Evolutionary conservation across 1,140 invertebrate species (phyloP), one percentile per base, ranked within the genome.

Genomic region (Octopus sinensis): DNA sequence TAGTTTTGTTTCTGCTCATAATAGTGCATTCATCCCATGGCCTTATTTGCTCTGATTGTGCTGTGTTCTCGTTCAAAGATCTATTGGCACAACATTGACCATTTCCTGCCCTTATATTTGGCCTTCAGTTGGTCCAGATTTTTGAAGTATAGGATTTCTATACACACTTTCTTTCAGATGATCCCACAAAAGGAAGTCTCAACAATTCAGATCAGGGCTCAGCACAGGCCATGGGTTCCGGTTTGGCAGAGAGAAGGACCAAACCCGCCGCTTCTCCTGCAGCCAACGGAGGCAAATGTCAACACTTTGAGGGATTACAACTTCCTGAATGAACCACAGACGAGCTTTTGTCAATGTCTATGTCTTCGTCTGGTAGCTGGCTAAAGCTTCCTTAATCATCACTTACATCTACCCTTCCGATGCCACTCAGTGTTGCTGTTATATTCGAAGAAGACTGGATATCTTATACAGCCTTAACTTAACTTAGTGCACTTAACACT

Each of bases 61-160:
- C 68, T 73, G 68, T 73, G 13, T 73, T n/a, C 30, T 73, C 17
- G 68, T 73, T 6, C 13, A n/a, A 62, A 62, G 68, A 17, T 73
- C 30, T 23, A 13, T 23, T 73, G 30, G 17, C 13, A 73, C 68
- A 73, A 23, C 68, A 73, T 23, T 6, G 30, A 73, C 68, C 68
- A 13, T 73, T 13, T 73, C 68, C 68, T 73, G 68, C 17, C 68
- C 68, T 73, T 73, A 13, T 73, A 73, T 5, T 73, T 13, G 68
- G 17, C 56, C 68, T 73, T 73, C 68, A 73, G 68, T 73, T 73
- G 68, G 68, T 73, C 68, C 68, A 73, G 68, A 73, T 73, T 73
- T 43, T 73, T 73, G 68, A 73, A 73, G 68, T 73, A 73, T 73
- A 73, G 68, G 68, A 73, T 73, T 73, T 73, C 68, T 73, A 23